Evolutionary conservation across 2,888 invertebrate species (phyloP).

Genomic region (Rhodophaea formosa): DNA sequence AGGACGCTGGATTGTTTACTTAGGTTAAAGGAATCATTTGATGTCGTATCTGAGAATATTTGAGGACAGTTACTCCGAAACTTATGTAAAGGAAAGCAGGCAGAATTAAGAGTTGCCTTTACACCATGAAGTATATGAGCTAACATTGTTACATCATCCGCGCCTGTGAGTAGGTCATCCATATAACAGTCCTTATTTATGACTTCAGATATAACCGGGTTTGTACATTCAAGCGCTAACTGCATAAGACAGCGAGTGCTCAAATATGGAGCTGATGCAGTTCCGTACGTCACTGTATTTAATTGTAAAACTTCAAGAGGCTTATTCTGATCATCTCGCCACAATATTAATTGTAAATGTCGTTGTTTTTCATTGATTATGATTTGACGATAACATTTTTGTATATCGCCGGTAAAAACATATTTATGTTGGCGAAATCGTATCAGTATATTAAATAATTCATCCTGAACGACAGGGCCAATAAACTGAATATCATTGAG

Average conservation of each 20-base stretch:
- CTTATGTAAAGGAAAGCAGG: slow-evolving; percentile 29
- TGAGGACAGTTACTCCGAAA: slow-evolving; percentile 27
- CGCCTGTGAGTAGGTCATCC: slow-evolving; percentile 30
- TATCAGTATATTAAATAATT: no score
- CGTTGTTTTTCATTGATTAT: slow-evolving; percentile 20
- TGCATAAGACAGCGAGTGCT: slow-evolving; percentile 29
- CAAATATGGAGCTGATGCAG: slow-evolving; percentile 22
- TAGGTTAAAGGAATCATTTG: background rate
- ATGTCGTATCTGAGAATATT: slow-evolving; percentile 8
- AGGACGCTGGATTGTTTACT: background rate
- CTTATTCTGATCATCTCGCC: slow-evolving; percentile 23
- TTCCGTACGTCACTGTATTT: no score
- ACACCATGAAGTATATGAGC: slow-evolving; percentile 18
- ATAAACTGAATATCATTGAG: no score
- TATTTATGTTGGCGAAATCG: no score
- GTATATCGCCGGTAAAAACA: no score
- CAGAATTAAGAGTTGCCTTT: slow-evolving; percentile 17
- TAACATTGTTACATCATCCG: slow-evolving; percentile 15
- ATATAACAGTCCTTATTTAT: no score
- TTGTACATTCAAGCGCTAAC: slow-evolving; percentile 25
- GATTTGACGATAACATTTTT: slow-evolving; percentile 10
- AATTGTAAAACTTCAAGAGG: no score
- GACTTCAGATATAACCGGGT: slow-evolving; percentile 19
- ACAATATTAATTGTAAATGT: slow-evolving; percentile 28
- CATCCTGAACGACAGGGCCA: no score